Evolutionary conservation across 2,888 invertebrate species (phyloP).

Genomic region (Callinectes sapidus): DNA sequence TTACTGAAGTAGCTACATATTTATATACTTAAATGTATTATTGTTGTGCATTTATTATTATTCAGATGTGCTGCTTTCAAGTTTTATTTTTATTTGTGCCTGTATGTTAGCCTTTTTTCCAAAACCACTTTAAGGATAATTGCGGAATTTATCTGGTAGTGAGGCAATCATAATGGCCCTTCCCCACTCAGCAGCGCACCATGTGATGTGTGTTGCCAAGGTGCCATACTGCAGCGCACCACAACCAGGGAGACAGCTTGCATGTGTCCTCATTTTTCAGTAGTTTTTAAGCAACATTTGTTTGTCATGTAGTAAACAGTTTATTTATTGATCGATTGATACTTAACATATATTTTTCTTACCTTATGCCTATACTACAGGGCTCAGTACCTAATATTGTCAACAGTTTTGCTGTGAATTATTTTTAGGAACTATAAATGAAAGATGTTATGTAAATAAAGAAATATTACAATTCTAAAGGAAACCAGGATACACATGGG

Average conservation of each 20-base stretch:
- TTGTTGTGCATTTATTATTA: slow-evolving; percentile 62
- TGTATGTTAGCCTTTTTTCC: slow-evolving; percentile 62
- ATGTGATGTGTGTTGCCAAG: slow-evolving; percentile 66
- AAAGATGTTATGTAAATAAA: background rate
- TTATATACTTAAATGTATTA: slow-evolving; percentile 55
- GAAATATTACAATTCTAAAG: background rate
- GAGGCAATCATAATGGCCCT: slow-evolving; percentile 61
- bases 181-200: slow-evolving; percentile 61
- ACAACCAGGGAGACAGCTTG: slow-evolving; percentile 56
- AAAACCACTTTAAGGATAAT: slow-evolving; percentile 56
- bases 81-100: slow-evolving; percentile 57
- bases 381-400: background rate
- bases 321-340: background rate
- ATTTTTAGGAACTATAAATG: background rate
- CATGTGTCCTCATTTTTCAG: background rate
- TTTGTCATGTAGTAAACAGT: background rate
- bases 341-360: background rate
- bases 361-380: background rate
- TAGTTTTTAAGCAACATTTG: background rate
- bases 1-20: slow-evolving; percentile 43
- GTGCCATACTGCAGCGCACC: slow-evolving; percentile 59
- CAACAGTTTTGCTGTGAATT: background rate
- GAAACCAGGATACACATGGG: slow-evolving; percentile 21
- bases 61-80: slow-evolving; percentile 62
- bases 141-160: slow-evolving; percentile 61